phyloP scores from a whole-genome alignment of 2,113 vertebrate species.

The Apteryx mantelli region DNA sequence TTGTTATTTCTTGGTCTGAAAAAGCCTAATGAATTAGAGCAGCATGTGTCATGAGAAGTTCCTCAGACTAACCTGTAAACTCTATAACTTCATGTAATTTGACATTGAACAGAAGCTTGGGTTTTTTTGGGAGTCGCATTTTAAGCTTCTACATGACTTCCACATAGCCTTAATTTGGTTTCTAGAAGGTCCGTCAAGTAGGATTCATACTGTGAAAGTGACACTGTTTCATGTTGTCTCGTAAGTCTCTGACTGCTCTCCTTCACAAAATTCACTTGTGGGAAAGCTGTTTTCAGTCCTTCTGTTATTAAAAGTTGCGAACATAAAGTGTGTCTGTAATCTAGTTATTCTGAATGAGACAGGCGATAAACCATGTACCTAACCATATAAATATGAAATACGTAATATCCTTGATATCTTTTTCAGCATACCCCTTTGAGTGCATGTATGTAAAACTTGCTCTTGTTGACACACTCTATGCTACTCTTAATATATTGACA shows the following conservation, averaged over 20 bases:
- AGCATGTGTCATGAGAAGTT: background rate
- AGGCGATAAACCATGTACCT: background rate
- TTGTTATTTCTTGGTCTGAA: background rate
- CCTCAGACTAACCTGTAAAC: background rate
- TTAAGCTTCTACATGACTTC: background rate
- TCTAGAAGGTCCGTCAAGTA: background rate
- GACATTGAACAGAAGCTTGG: background rate
- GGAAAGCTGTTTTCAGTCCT: background rate
- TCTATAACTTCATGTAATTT: background rate
- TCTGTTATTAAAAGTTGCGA: background rate
- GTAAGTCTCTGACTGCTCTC: background rate
- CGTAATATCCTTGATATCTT: background rate
- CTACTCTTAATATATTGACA: background rate
- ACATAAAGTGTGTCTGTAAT: background rate
- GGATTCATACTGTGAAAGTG: background rate
- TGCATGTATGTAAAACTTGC: background rate
- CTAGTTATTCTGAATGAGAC: background rate
- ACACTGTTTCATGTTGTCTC: background rate
- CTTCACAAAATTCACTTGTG: background rate
- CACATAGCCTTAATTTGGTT: background rate
- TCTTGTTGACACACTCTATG: background rate
- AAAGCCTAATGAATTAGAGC: background rate
- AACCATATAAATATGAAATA: background rate
- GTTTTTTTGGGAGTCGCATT: background rate
- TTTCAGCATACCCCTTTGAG: background rate